Percentiles rank a stretch among this genome's conserved stretches.
Evolutionary conservation across 2,113 vertebrate species (phyloP).

Genomic region (Amblyopsis rosae): DNA sequence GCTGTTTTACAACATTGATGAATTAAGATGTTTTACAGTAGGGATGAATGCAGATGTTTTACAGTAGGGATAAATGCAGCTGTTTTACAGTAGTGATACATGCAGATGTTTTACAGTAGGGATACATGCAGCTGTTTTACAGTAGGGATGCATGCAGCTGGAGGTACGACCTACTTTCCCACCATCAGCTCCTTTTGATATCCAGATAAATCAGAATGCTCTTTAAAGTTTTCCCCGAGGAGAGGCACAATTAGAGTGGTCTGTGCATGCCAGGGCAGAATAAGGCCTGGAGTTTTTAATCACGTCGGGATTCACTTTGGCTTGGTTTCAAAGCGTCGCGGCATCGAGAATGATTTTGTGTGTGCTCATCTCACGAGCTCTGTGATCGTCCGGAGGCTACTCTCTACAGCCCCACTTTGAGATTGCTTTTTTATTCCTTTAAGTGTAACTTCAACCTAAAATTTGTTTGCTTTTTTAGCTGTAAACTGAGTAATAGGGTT

Average conservation of each 20-base stretch:
- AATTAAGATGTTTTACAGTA: no score
- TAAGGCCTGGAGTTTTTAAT: slow-evolving; percentile 52
- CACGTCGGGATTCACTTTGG: slow-evolving; percentile 63
- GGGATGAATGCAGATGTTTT: no score
- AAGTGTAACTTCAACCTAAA: no score
- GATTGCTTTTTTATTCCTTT: no score
- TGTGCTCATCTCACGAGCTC: slow-evolving; percentile 37
- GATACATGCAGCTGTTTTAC: slow-evolving; percentile 14
- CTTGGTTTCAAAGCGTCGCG: slow-evolving; percentile 51
- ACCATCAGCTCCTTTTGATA: slow-evolving; percentile 51
- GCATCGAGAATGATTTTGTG: slow-evolving; percentile 50
- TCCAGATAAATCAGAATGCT: slow-evolving; percentile 53
- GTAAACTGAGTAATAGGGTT: no score
- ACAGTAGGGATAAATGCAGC: no score
- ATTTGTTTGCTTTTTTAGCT: no score
- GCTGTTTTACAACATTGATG: no score
- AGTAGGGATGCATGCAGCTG: slow-evolving; percentile 37
- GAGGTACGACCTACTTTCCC: slow-evolving; percentile 16
- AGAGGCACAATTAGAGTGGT: slow-evolving; percentile 49
- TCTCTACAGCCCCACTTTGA: slow-evolving; percentile 8
- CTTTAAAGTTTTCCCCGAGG: slow-evolving; percentile 47
- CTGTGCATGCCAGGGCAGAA: slow-evolving; percentile 47
- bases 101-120: background rate
- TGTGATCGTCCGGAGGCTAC: slow-evolving; percentile 35
- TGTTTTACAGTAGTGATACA: no score